These are phyloP conservation scores for Cinclus cinclus DNA, from an alignment of 2,113 vertebrate species.

Conservation along the genomic window DNA sequence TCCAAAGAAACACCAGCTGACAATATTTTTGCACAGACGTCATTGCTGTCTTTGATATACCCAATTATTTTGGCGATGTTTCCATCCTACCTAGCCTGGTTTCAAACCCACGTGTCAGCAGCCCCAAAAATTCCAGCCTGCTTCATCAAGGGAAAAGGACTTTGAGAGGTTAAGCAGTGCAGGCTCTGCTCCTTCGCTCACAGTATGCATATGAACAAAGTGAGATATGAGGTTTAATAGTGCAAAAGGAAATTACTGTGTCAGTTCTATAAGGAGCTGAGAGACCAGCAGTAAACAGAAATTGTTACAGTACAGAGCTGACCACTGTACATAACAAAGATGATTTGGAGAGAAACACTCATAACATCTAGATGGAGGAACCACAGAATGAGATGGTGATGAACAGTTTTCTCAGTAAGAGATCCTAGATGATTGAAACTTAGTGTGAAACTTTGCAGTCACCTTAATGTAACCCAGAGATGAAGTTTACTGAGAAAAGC, in stretches of 20 bases:
- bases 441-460: neutral
- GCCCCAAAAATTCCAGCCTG: neutral
- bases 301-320: neutral
- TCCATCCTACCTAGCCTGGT: neutral
- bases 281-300: neutral
- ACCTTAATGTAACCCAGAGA: neutral
- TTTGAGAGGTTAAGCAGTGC: neutral
- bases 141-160: neutral
- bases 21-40: neutral
- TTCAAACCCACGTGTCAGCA: neutral
- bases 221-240: neutral
- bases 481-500: neutral
- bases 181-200: neutral
- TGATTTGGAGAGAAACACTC: neutral
- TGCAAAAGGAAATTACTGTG: neutral
- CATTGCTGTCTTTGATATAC: neutral
- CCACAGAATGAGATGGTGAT: neutral
- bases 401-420: neutral
- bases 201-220: neutral
- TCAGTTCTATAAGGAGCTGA: neutral
- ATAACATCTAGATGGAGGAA: neutral
- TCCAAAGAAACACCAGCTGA: neutral
- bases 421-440: neutral
- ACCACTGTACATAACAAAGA: neutral
- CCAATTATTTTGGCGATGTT: neutral